Evolutionary conservation across 2,113 vertebrate genomes (phyloP).

Genomic region (Myiagra hebetior): DNA sequence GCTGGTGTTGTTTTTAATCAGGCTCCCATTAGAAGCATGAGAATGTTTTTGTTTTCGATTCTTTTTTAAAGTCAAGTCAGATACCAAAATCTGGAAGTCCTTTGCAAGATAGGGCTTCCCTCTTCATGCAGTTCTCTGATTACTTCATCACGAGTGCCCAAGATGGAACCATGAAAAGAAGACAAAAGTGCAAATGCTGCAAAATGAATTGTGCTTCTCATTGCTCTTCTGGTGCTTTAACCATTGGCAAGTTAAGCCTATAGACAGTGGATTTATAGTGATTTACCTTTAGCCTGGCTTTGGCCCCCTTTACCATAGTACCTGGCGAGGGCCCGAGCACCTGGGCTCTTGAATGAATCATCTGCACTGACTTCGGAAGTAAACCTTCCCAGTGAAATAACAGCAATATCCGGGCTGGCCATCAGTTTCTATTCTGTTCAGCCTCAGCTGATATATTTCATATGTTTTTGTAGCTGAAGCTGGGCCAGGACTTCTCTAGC

Average conservation of each 20-base stretch:
- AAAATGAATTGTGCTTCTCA: neutral
- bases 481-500: constrained; percentile 59
- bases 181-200: neutral
- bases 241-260: neutral
- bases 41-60: neutral
- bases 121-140: neutral
- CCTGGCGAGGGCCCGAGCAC: neutral
- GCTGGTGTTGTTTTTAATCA: neutral
- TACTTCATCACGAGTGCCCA: rapidly evolving
- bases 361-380: neutral
- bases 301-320: neutral
- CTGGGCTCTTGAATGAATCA: constrained; percentile 46
- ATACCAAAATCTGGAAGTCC: neutral
- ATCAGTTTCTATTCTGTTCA: neutral
- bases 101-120: neutral
- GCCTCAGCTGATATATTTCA: constrained; percentile 67
- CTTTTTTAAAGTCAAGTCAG: neutral
- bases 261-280: neutral
- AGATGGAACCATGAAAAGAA: neutral
- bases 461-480: constrained; percentile 62
- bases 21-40: neutral
- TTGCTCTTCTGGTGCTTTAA: neutral
- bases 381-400: constrained; percentile 2
- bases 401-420: constrained; percentile 61
- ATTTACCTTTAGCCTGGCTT: neutral